These are phyloP conservation scores for Epiblema foenella DNA, from an alignment of 2,888 invertebrate species.

Conservation along the genomic window DNA sequence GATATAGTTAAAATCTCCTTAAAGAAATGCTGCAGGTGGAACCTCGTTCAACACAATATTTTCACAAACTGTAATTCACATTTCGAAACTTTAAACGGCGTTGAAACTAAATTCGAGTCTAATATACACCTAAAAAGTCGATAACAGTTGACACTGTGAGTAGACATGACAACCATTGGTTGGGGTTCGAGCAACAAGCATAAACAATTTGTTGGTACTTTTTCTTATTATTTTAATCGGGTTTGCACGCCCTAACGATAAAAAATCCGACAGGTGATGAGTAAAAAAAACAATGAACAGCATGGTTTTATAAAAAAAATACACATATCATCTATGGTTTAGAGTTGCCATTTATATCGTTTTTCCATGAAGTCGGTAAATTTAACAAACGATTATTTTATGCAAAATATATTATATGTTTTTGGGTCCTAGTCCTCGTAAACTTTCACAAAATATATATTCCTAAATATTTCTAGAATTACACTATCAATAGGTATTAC, in stretches of 20 bases:
- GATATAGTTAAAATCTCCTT: constrained; percentile 9
- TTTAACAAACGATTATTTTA: not conserved
- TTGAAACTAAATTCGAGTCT: constrained; percentile 55
- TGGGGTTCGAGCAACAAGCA: constrained; percentile 56
- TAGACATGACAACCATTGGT: constrained; percentile 74
- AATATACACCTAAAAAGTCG: constrained; percentile 56
- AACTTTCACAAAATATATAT: not conserved
- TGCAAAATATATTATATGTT: too few species aligned
- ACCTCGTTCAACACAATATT: constrained; percentile 12
- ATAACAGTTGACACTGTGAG: constrained; percentile 55
- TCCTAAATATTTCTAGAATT: too few species aligned
- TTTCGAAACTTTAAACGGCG: constrained; percentile 43
- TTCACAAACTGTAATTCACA: constrained; percentile 35
- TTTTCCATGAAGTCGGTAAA: not conserved
- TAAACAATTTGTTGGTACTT: not conserved
- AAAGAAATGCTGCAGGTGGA: not conserved
- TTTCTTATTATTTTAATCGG: not conserved
- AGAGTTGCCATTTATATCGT: constrained; percentile 12
- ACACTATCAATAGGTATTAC: too few species aligned
- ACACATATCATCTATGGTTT: not conserved
- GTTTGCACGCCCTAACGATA: constrained; percentile 16
- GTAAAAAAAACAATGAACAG: not conserved
- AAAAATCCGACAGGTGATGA: not conserved
- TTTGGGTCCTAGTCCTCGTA: too few species aligned
- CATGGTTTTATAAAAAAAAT: constrained; percentile 13